Evolutionary conservation across 2,797 vertebrate genomes (phyloP).

Genomic region (Tiaroga cobitis): DNA sequence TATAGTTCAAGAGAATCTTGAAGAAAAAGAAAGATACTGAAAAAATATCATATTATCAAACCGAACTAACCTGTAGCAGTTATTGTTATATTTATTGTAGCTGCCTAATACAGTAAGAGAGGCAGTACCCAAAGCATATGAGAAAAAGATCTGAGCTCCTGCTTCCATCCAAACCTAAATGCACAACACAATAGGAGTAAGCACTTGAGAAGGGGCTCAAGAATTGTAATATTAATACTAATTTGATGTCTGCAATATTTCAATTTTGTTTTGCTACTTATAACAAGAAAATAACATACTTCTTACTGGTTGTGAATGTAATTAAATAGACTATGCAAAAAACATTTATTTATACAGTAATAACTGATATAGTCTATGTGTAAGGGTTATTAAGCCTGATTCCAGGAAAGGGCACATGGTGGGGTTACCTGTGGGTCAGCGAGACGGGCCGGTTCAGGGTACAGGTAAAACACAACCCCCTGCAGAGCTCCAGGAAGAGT

Average conservation of each 20-base stretch:
- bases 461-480: constrained; percentile 76
- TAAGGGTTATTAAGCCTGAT: background rate
- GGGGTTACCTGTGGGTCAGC: constrained; percentile 61
- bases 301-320: background rate
- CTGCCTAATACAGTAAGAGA: constrained; percentile 73
- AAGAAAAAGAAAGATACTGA: background rate
- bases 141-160: constrained; percentile 77
- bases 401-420: background rate
- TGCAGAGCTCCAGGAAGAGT: constrained; percentile 78
- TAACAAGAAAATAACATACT: background rate
- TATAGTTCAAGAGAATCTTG: background rate
- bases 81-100: constrained; percentile 77
- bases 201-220: background rate
- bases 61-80: constrained; percentile 76
- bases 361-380: background rate
- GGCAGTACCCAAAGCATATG: constrained; percentile 75
- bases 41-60: background rate
- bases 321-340: background rate
- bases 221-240: background rate
- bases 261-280: background rate
- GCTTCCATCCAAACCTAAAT: constrained; percentile 82
- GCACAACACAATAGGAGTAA: background rate
- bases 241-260: background rate
- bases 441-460: constrained; percentile 73
- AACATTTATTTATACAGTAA: background rate